Percentiles rank a stretch among this genome's conserved stretches.
Conservation (phyloP, 1,140 invertebrate species). For the Caenorhabditis elegans region DNA sequence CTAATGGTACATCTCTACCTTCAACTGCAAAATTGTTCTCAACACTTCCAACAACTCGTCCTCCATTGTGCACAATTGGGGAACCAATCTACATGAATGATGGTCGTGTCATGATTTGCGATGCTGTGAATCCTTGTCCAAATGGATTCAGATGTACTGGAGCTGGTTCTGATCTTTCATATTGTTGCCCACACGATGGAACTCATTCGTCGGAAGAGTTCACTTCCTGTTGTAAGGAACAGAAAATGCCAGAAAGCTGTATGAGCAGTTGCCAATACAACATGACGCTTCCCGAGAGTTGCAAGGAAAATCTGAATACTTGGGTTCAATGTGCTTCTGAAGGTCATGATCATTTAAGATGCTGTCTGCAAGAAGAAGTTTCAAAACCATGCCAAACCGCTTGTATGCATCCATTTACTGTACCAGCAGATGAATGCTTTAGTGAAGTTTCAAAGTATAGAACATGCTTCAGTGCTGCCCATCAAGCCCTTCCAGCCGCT, state of each 20-base stretch:
- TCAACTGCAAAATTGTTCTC: slow-evolving; percentile 41
- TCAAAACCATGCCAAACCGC: slow-evolving; percentile 31
- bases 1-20: slow-evolving; percentile 35
- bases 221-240: slow-evolving; percentile 33
- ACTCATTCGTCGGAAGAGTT: slow-evolving; percentile 35
- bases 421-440: slow-evolving; percentile 18
- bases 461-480: slow-evolving; percentile 29
- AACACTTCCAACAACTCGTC: slow-evolving; percentile 2
- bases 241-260: slow-evolving; percentile 16
- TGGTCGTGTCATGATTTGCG: slow-evolving; percentile 36
- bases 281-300: slow-evolving; percentile 12
- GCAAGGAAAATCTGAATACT: slow-evolving; percentile 36
- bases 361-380: slow-evolving; percentile 37
- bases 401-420: slow-evolving; percentile 39
- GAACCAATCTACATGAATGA: slow-evolving; percentile 37
- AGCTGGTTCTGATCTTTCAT: background rate
- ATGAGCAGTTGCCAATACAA: slow-evolving; percentile 34
- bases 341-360: slow-evolving; percentile 43
- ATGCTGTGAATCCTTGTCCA: slow-evolving; percentile 28
- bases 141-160: slow-evolving; percentile 22
- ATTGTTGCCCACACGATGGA: slow-evolving; percentile 25
- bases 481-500: background rate
- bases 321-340: slow-evolving; percentile 46
- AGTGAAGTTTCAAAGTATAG: background rate
- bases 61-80: slow-evolving; percentile 27